Conservation (phyloP, 2,888 invertebrate species). For the Bellardia bayeri region DNA sequence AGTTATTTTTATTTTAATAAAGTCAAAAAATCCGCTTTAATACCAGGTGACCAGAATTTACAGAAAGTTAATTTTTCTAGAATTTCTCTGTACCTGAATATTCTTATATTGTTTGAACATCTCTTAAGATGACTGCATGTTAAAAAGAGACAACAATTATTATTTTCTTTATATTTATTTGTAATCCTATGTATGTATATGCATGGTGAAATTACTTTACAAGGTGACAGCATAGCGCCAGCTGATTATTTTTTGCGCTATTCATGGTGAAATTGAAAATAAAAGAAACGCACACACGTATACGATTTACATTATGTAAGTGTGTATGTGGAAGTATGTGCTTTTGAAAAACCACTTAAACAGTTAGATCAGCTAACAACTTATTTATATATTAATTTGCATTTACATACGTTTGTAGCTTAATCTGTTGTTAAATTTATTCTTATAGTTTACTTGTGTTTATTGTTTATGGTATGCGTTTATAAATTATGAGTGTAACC, state of each 20-base stretch:
- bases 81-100: too few species aligned
- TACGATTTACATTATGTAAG: not conserved
- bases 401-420: not conserved
- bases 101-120: too few species aligned
- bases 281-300: not conserved
- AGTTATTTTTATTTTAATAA: not conserved
- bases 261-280: too few species aligned
- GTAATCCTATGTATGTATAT: not conserved
- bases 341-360: not conserved
- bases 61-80: not conserved
- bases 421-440: not conserved
- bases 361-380: not conserved
- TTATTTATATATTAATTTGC: too few species aligned
- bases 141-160: too few species aligned
- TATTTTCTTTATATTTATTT: not conserved
- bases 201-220: not conserved
- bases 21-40: not conserved
- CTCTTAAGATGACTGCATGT: too few species aligned
- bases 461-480: not conserved
- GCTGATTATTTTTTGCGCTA: too few species aligned
- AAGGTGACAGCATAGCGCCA: too few species aligned
- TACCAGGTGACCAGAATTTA: not conserved
- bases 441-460: not conserved
- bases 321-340: too few species aligned
- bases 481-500: slow-evolving; percentile 64